Conservation (phyloP, 2,888 invertebrate genomes). For the Leptinotarsa tumamoca region DNA sequence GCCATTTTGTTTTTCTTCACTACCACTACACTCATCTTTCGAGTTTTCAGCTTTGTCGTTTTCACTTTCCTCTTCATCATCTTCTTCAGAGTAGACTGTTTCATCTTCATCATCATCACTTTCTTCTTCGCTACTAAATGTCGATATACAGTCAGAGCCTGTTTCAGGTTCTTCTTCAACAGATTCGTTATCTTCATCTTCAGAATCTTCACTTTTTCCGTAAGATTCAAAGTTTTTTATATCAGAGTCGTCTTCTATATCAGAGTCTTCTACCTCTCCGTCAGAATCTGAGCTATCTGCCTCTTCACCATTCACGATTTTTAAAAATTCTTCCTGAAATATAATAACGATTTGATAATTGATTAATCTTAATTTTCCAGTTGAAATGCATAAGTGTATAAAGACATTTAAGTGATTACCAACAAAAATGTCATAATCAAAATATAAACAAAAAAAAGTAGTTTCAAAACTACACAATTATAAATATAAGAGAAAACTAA, state of each 20-base stretch:
- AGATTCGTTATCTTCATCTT: slow-evolving; percentile 60
- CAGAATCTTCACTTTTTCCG: slow-evolving; percentile 58
- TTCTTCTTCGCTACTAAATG: slow-evolving; percentile 63
- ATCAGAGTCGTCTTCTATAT: slow-evolving; percentile 55
- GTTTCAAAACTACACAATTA: too few relatives aligned
- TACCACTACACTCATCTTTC: slow-evolving; percentile 55
- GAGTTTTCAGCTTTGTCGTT: slow-evolving; percentile 40
- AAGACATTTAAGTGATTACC: too few relatives aligned
- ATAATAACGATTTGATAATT: too few relatives aligned
- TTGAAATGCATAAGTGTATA: too few relatives aligned
- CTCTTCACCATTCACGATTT: slow-evolving; percentile 57
- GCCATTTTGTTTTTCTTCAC: slow-evolving; percentile 50
- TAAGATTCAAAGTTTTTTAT: too few relatives aligned
- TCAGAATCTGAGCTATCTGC: slow-evolving; percentile 68
- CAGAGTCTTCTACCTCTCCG: slow-evolving; percentile 63
- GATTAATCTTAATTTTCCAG: too few relatives aligned
- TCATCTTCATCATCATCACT: slow-evolving; percentile 62
- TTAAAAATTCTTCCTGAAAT: slow-evolving; percentile 47
- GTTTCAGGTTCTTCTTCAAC: slow-evolving; percentile 56
- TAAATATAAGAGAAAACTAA: too few relatives aligned
- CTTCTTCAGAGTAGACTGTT: slow-evolving; percentile 36
- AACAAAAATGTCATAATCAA: too few relatives aligned
- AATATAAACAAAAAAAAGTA: too few relatives aligned
- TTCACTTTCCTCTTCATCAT: slow-evolving; percentile 60
- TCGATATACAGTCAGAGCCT: slow-evolving; percentile 59